A percentile compares a stretch with the other conserved stretches of the same genome.
Conservation (phyloP, 1,140 invertebrate genomes). For the Melitaea cinxia region DNA sequence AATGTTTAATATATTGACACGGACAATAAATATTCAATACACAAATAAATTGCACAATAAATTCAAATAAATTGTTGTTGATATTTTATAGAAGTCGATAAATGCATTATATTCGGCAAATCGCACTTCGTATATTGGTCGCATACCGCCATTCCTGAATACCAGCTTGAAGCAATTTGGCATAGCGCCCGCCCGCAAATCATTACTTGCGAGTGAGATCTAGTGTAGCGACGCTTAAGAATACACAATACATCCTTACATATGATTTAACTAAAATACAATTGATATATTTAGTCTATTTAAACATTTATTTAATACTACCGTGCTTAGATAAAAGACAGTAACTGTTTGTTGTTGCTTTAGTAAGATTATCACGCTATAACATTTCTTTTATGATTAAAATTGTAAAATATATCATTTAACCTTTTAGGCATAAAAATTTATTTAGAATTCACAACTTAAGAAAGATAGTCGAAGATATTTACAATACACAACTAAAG, state of each 20-base stretch:
- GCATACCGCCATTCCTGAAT: slow-evolving; percentile 24
- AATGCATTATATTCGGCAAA: slow-evolving; percentile 14
- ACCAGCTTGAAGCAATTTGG: slow-evolving; percentile 25
- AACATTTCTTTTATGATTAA: too few species aligned
- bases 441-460: too few species aligned
- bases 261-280: background rate
- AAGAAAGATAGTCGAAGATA: too few species aligned
- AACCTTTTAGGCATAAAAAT: too few species aligned
- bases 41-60: background rate
- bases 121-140: slow-evolving; percentile 11
- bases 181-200: slow-evolving; percentile 35
- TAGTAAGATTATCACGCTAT: too few species aligned
- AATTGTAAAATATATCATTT: too few species aligned
- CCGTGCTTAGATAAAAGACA: too few species aligned
- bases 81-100: slow-evolving; percentile 19
- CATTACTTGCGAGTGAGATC: slow-evolving; percentile 23
- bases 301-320: too few species aligned
- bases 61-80: slow-evolving; percentile 13
- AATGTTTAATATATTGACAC: background rate
- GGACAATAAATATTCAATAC: background rate
- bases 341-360: too few species aligned
- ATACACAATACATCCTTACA: background rate
- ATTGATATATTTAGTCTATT: background rate
- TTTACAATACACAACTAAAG: too few species aligned
- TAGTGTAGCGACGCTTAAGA: slow-evolving; percentile 11